Evolutionary conservation across 2,888 invertebrate species (phyloP), one percentile per base, ranked within the genome.

Genomic region (Trisateles emortualis): DNA sequence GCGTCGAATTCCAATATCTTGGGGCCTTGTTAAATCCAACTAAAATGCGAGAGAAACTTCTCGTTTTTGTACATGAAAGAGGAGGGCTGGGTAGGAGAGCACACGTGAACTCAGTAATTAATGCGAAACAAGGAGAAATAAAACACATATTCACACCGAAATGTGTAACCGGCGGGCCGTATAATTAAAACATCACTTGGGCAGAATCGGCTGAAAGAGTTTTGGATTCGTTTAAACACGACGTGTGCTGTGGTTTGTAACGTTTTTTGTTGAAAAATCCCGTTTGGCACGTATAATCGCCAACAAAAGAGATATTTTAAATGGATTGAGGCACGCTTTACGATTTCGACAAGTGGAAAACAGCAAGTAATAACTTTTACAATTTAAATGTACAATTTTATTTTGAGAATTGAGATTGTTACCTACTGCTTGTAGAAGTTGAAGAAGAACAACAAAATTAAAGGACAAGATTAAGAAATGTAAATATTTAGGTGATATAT

Each of bases 111-210:
- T 72, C 72, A 60, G 81, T 86, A 87, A 87, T 87, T 86, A 86
- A 84, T 86, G 84, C 77, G 76, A 83, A 84, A 86, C 85, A 87
- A 79, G 79, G 70, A 76, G 82, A 84, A 85, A 85, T 84, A 86
- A 83, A 84, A 81, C 71, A 78, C 76, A 80, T 75, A 79, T 79
- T 77, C 75, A 76, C 76, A 69, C 72, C 59, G 73, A 78, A 78
- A 79, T 80, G 76, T 76, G 78, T 75, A 78, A 61, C 76, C 76
- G 69, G 65, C 76, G 74, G 72, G 52, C 70, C 83, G 85, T 79
- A 73, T 85, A 84, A 86, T 87, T 85, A 86, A 85, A 84, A 84
- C 84, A 85, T 83, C 81, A 80, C 75, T 74, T 69, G 62, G 63
- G 71, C 64, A 70, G 71, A 69, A 74, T 79, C 67, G 61, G 62